Evolutionary conservation across 1,140 invertebrate species (phyloP), one percentile per base, ranked within the genome.

Genomic region (Bathynomus jamesi): DNA sequence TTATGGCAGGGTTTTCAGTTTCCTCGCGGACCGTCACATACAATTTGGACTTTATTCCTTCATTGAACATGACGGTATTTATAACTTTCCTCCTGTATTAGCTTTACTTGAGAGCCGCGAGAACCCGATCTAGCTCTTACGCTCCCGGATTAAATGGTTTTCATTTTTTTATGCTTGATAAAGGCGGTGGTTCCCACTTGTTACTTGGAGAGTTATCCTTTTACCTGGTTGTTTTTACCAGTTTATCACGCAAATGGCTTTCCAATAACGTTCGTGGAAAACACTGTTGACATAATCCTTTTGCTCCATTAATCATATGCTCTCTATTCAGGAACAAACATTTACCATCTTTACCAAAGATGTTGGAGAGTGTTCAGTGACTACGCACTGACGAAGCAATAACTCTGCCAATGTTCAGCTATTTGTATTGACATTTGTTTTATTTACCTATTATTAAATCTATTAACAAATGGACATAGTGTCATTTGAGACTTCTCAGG

Each of bases 171-270:
- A 53, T 2, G 21, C 21, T 53, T 53, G 40, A 53, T 25, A 25
- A 64, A 63, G 72, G 68, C 68, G 70, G 68, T 70, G 69, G 72
- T 70, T 74, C 69, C 68, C 72, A 74, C 46, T 28, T 10, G 32
- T 61, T 65, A 29, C 53, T 70, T 73, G 72, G 72, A 28, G 31
- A 40, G 40, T 67, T 46, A 70, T 67, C 61, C 67, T 61, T 69
- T 65, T 67, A 30, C 69, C 62, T 74, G 61, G 67, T 63, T 46
- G 62, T 69, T 66, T 66, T 61, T 65, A 63, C 71, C 64, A 70
- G 31, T 70, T 69, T 64, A 67, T 65, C 28, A 40, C 67, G 64
- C 53, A 31, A 31, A 74, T 74, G 69, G 61, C 61, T 64, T 40
- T 46, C 72, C 72, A 74, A 67, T 63, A 65, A 65, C 72, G 21